Evolutionary conservation across 1,140 invertebrate genomes (phyloP), one percentile per base, ranked within the genome.

Genomic region (Chironomus striatipennis): DNA sequence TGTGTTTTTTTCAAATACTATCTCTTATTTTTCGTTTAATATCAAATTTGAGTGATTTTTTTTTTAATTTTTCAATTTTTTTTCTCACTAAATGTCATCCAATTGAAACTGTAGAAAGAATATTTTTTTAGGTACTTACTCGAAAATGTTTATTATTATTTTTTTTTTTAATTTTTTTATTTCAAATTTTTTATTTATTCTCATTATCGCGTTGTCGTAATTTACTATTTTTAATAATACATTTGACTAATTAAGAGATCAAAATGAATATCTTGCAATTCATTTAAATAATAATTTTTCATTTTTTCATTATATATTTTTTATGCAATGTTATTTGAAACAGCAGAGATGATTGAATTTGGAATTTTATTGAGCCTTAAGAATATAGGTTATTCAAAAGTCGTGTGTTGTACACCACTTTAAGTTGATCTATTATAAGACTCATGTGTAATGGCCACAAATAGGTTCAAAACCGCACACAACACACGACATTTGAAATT

Each of bases 221-320:
- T 67, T 20, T 7, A 67, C 65, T 70, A 70, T 57, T 57, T 70
- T 70, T 70, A 70, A n/a, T 70, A 70, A 70, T 70, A 70, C 65
- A 70, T 70, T 70, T 70, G 65, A 57, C 47, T 57, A 57, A 57
- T 57, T 57, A 57, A 57, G 47, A 70, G 65, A 70, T 70, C 65
- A 18, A 70, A 57, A 57, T 57, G 47, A 57, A 57, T 57, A 57
- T 57, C 47, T 57, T 57, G 9, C 47, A 57, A 12, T 57, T 10
- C 9, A 57, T 57, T 57, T 12, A 57, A 57, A 57, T 10, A 57
- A 57, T 12, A 57, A 57, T n/a, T 70, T 70, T 70, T 70, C 18
- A 70, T 70, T 70, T 18, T 20, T 70, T 70, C 20, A 20, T 18
- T 18, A 3, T 20, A 21, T 20, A 2, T 5, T 34, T 34, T 34